A percentile compares a stretch with the other conserved stretches of the same genome.
These are phyloP conservation scores for Brotula barbata DNA, from an alignment of 2,797 vertebrate species.

Conservation along the genomic window DNA sequence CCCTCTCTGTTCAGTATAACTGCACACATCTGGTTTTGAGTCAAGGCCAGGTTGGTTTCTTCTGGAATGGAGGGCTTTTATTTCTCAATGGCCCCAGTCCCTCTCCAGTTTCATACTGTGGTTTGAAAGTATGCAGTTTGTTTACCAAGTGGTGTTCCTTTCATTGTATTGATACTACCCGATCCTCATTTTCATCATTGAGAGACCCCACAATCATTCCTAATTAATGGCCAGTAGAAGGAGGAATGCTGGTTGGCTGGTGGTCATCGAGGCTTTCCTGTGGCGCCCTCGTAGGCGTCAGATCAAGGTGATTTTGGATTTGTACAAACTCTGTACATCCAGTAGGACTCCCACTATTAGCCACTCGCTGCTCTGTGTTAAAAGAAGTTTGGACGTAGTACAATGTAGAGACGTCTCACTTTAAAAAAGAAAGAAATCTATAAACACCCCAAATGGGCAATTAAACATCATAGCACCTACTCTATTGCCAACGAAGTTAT, in stretches of 20 bases:
- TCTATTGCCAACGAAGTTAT: conserved; percentile 1
- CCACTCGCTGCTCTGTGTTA: conserved; percentile 18
- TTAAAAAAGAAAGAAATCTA: not conserved
- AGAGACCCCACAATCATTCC: conserved; percentile 46
- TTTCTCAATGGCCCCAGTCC: conserved; percentile 74
- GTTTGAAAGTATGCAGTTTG: conserved; percentile 64
- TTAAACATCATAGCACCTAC: conserved; percentile 2
- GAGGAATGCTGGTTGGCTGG: conserved; percentile 36
- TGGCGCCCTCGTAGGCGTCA: conserved; percentile 50
- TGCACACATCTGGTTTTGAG: conserved; percentile 82
- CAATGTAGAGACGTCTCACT: not conserved
- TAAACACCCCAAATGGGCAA: not conserved
- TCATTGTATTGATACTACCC: conserved; percentile 52
- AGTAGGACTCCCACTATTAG: conserved; percentile 27
- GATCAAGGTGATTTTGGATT: conserved; percentile 46
- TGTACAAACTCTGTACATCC: conserved; percentile 35
- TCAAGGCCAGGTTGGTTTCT: conserved; percentile 78
- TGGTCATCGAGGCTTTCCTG: conserved; percentile 57
- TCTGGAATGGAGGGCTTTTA: conserved; percentile 76
- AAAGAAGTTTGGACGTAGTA: conserved; percentile 14
- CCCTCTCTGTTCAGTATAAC: conserved; percentile 60
- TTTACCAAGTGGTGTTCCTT: conserved; percentile 68
- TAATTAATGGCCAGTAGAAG: conserved; percentile 42
- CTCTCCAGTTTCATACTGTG: conserved; percentile 73
- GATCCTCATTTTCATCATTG: conserved; percentile 49